Base-by-base conservation (phyloP, 2,113 vertebrate species). In the Rhinolophus sinicus region DNA sequence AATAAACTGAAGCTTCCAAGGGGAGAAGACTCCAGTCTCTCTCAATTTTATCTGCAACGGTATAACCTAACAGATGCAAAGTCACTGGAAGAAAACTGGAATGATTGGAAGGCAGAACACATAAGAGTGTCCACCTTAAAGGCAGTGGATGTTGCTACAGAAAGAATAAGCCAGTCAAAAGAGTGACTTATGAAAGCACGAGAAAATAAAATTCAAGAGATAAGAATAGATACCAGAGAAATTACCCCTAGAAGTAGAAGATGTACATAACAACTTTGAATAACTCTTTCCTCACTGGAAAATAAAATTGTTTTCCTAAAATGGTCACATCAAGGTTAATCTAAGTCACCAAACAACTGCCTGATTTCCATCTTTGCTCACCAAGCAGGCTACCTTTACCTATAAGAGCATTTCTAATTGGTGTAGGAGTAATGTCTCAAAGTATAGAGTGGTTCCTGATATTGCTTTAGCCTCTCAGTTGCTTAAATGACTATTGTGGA, bases 191-290 rank as follows among this genome's bases (percentile, higher is more conserved):
- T 16, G 28, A 73, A 75, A 87, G 64, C 11, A 56, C 30, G 24
- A 60, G 78, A 69, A 94, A 91, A 67, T 50, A 83, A 47, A 95
- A 78, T 38, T 94, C 35, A 67, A 93, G 50, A 87, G 52, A 40
- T 28, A 77, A 78, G 69, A 2, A 44, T 18, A 70, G 14, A 85
- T 77, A 38, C 8, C 89, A 33, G 56, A 92, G 47, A 95, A 89
- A 88, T 50, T 52, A 73, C 1, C 64, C 52, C 65, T 78, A 75
- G 9, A 80, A 86, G 78, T 3, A 81, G 26, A 64, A 86, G 11
- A 78, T 33, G 72, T 52, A 33, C 11, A 0, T 69, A 90, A 95
- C 13, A 9, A 80, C 50, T 76, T 73, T 81, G 7, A 87, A 81
- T 77, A 83, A 60, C 73, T 87, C 44, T 84, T 72, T 80, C 33